These are phyloP conservation scores for Procambarus clarkii DNA, from an alignment of 1,140 invertebrate species.

Conservation along the genomic window DNA sequence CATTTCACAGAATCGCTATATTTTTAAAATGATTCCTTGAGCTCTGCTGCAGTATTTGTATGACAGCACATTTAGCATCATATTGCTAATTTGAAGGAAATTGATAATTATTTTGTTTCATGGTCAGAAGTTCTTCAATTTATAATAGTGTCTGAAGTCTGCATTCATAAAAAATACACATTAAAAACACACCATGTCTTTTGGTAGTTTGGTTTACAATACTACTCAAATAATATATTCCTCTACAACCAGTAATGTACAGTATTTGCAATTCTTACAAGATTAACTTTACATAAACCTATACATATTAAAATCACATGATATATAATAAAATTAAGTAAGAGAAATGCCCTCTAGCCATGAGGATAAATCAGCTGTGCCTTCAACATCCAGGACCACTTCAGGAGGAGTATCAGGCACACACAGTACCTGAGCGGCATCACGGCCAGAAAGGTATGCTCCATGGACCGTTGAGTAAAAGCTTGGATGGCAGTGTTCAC, in stretches of 20 bases:
- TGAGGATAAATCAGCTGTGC: constrained; percentile 86
- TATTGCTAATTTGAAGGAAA: neutral
- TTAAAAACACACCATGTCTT: neutral
- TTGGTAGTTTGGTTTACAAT: neutral
- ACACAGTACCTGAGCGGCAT: constrained; percentile 86
- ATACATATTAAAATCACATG: neutral
- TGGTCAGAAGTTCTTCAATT: neutral
- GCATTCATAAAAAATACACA: neutral
- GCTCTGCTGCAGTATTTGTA: neutral
- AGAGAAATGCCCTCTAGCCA: constrained; percentile 87
- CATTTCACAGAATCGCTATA: neutral
- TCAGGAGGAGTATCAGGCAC: constrained; percentile 77
- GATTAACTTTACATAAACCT: neutral
- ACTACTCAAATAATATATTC: neutral
- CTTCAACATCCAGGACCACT: constrained; percentile 81
- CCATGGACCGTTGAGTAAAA: constrained; percentile 97
- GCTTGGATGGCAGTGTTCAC: constrained; percentile 94
- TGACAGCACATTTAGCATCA: neutral
- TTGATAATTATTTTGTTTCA: neutral
- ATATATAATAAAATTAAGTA: neutral
- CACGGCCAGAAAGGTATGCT: constrained; percentile 90
- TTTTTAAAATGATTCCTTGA: neutral
- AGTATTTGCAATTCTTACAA: neutral
- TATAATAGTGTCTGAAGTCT: neutral
- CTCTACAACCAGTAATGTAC: neutral